Conservation (phyloP, 2,113 vertebrate species). For the Podilymbus podiceps region DNA sequence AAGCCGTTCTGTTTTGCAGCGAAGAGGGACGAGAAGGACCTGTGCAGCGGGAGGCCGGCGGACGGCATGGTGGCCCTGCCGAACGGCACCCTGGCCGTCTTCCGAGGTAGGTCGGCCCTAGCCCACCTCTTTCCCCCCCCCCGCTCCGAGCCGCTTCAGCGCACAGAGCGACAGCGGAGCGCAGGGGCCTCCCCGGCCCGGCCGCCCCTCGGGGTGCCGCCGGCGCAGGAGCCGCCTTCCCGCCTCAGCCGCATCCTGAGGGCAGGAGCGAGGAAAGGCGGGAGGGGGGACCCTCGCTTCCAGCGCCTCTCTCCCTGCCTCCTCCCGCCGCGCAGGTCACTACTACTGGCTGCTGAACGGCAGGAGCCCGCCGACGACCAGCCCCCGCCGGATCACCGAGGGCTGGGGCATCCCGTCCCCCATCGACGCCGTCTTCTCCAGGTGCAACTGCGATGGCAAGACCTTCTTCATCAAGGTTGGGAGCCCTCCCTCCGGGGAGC, state of each 20-base stretch:
- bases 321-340: constrained; percentile 77
- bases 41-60: constrained; percentile 86
- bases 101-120: constrained; percentile 75
- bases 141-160: background rate
- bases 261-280: background rate
- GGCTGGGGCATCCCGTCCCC: constrained; percentile 94
- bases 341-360: constrained; percentile 89
- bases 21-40: constrained; percentile 80
- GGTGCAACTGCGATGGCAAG: constrained; percentile 94
- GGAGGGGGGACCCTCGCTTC: rapidly evolving
- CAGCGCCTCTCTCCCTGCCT: rapidly evolving
- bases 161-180: background rate
- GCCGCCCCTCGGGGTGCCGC: no score
- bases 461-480: constrained; percentile 94
- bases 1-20: background rate
- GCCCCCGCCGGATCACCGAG: constrained; percentile 79
- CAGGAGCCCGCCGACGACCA: constrained; percentile 70
- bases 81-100: constrained; percentile 89
- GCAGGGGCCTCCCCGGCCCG: background rate
- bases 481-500: background rate
- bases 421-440: constrained; percentile 90
- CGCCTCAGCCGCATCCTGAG: background rate
- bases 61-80: constrained; percentile 84
- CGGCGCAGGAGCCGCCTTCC: background rate
- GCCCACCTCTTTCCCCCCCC: no score